phyloP scores from a whole-genome alignment of 2,113 vertebrate species.

The Numida meleagris region DNA sequence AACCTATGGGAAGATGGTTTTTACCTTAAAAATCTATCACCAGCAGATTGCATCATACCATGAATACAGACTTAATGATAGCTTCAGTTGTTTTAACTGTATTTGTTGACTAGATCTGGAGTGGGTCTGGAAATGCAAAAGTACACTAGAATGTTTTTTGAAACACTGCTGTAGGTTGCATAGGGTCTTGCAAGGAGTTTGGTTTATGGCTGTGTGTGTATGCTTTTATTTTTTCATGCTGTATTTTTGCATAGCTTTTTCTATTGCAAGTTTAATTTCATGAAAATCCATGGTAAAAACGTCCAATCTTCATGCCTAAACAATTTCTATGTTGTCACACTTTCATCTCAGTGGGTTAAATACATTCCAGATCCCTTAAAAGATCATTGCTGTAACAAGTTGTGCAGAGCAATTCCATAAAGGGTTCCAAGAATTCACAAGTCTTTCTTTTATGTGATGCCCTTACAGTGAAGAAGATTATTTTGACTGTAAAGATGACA shows the following conservation, averaged over 20 bases:
- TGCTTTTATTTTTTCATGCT: neutral
- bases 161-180: neutral
- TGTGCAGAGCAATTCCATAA: slow-evolving; percentile 67
- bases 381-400: slow-evolving; percentile 67
- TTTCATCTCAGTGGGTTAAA: slow-evolving; percentile 70
- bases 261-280: neutral
- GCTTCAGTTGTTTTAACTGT: neutral
- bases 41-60: slow-evolving; percentile 4
- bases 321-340: slow-evolving; percentile 57
- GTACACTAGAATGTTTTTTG: neutral
- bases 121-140: slow-evolving; percentile 15
- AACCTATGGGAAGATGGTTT: neutral
- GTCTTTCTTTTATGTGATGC: slow-evolving; percentile 59
- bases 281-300: slow-evolving; percentile 27
- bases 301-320: neutral
- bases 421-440: slow-evolving; percentile 67
- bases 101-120: neutral
- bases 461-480: slow-evolving; percentile 83
- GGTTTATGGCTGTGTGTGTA: neutral
- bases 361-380: slow-evolving; percentile 32
- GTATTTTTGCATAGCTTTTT: slow-evolving; percentile 52
- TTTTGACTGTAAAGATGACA: slow-evolving; percentile 84
- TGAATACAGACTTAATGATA: neutral
- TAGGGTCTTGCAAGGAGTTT: neutral
- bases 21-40: slow-evolving; percentile 15